These are phyloP conservation scores for Actinemys pallida DNA, from an alignment of 2,113 vertebrate species.

Conservation along the genomic window DNA sequence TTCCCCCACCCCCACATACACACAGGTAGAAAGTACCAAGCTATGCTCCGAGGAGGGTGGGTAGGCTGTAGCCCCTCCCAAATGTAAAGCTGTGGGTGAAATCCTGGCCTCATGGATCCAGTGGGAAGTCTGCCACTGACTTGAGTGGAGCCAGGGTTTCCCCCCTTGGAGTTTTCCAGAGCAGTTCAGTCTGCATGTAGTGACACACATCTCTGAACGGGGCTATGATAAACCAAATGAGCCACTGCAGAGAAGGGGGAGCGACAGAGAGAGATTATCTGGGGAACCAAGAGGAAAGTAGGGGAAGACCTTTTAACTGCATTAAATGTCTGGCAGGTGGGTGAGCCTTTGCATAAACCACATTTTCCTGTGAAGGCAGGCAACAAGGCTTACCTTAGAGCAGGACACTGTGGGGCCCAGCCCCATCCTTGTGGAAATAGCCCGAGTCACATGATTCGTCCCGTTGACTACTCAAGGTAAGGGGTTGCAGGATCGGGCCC, in stretches of 20 bases:
- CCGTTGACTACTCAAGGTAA: neutral
- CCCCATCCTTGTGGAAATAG: too few species aligned
- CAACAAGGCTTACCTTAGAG: neutral
- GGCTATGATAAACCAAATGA: neutral
- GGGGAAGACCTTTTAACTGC: neutral
- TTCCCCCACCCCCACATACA: neutral
- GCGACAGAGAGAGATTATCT: neutral
- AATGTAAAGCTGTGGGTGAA: neutral
- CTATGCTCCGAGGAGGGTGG: neutral
- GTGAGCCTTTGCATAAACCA: neutral
- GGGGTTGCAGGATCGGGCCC: neutral
- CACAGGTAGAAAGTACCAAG: neutral
- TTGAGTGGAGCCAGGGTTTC: neutral
- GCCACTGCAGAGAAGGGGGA: neutral
- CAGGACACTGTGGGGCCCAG: neutral
- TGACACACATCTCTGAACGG: too few species aligned
- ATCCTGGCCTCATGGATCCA: neutral
- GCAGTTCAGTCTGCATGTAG: neutral
- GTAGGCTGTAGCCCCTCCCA: neutral
- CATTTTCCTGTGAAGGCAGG: neutral
- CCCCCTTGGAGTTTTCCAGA: neutral
- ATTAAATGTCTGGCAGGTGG: neutral
- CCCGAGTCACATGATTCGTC: neutral
- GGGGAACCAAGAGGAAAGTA: neutral
- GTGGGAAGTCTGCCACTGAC: neutral